phyloP scores from a whole-genome alignment of 1,140 invertebrate species.

The Drosophila punjabiensis region DNA sequence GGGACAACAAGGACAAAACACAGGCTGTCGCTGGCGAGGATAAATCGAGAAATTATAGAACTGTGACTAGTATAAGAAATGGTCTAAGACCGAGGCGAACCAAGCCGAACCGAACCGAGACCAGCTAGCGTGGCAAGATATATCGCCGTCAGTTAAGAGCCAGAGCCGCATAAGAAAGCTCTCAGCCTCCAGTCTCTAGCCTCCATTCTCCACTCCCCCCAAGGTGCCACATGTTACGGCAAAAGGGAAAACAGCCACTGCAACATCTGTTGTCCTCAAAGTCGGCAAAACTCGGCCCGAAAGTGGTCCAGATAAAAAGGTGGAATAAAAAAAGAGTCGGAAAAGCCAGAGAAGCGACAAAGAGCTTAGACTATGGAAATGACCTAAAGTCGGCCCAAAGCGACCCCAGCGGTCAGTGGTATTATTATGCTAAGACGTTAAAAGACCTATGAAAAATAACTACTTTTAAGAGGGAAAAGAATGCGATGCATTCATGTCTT shows the following conservation, averaged over 20 bases:
- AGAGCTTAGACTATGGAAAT: conserved; percentile 26
- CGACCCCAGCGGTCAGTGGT: neutral
- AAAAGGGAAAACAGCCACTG: conserved; percentile 38
- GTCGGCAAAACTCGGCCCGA: conserved; percentile 53
- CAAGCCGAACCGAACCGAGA: conserved; percentile 2
- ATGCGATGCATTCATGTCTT: neutral
- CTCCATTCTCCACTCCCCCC: conserved; percentile 16
- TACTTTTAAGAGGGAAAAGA: neutral
- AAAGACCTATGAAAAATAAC: conserved; percentile 7
- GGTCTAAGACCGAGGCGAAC: conserved; percentile 42
- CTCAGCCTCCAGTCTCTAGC: conserved; percentile 11
- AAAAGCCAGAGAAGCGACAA: conserved; percentile 26
- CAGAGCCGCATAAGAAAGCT: conserved; percentile 40
- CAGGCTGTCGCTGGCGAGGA: conserved; percentile 63
- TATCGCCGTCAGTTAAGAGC: conserved; percentile 73
- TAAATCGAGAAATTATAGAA: conserved; percentile 84
- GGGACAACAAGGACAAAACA: conserved; percentile 56
- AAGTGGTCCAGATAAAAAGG: conserved; percentile 62
- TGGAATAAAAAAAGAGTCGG: conserved; percentile 42
- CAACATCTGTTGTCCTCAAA: conserved; percentile 70
- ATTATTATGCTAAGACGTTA: conserved; percentile 10
- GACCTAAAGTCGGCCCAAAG: conserved; percentile 17
- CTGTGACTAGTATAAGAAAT: conserved; percentile 84
- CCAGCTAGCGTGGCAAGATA: conserved; percentile 75
- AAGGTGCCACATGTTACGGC: conserved; percentile 74